A percentile compares a stretch with the other conserved stretches of the same genome.
Conservation (phyloP, 1,140 invertebrate species). For the Steinernema khuongi region DNA sequence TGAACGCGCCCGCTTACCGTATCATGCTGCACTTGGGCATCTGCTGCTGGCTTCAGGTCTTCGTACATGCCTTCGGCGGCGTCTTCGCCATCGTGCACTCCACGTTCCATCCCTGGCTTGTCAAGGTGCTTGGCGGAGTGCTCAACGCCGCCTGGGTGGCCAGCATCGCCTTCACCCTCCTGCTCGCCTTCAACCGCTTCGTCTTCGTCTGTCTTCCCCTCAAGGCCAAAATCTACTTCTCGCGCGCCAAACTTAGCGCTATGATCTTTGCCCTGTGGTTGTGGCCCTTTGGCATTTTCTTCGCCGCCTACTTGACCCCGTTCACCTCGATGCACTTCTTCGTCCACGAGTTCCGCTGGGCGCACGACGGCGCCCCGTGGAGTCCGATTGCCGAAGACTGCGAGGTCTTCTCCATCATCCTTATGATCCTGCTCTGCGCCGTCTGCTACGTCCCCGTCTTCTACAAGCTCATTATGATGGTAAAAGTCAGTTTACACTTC, state of each 20-base stretch:
- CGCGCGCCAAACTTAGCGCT: neutral
- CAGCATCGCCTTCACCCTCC: neutral
- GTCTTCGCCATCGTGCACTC: neutral
- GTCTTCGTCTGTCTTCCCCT: neutral
- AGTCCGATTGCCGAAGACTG: neutral
- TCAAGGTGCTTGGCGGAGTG: neutral
- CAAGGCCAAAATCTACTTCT: neutral
- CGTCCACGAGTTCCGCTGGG: neutral
- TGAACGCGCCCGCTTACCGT: neutral
- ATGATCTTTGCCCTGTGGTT: neutral
- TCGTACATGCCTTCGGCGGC: neutral
- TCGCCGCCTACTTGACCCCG: neutral
- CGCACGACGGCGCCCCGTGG: neutral
- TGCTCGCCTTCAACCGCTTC: neutral
- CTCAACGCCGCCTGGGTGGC: neutral
- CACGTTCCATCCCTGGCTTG: neutral
- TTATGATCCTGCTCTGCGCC: neutral
- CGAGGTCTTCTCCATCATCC: neutral
- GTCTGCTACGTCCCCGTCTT: neutral
- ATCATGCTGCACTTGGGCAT: neutral
- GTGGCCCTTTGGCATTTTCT: neutral
- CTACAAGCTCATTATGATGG: neutral
- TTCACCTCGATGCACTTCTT: neutral
- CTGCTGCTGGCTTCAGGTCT: neutral
- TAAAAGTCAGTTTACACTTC: neutral